Evolutionary conservation across 2,888 invertebrate genomes (phyloP).

Genomic region (Dorcus hopei): DNA sequence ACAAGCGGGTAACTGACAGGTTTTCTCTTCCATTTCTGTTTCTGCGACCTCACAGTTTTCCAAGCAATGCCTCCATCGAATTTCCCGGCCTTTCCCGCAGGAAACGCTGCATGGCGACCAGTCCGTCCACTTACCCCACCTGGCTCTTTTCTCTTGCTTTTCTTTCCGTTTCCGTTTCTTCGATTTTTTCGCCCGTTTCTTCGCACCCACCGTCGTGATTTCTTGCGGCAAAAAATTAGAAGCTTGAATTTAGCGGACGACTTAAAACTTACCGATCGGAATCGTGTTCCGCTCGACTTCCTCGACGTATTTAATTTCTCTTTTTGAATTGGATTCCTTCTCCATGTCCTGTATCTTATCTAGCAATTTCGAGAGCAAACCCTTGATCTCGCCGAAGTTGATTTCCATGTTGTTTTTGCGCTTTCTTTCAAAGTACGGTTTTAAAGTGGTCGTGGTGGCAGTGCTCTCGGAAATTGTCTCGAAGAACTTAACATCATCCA

Average conservation of each 20-base stretch:
- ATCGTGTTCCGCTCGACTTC: background rate
- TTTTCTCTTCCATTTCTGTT: slow-evolving; percentile 54
- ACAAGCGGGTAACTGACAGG: slow-evolving; percentile 53
- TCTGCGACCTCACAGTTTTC: slow-evolving; percentile 47
- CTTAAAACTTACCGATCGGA: background rate
- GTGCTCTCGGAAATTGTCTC: slow-evolving; percentile 21
- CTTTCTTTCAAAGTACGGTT: background rate
- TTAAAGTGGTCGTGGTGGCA: background rate
- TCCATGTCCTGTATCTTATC: slow-evolving; percentile 22
- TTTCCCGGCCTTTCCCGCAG: slow-evolving; percentile 60
- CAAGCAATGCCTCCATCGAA: slow-evolving; percentile 55
- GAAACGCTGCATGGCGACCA: slow-evolving; percentile 65
- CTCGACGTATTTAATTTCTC: background rate
- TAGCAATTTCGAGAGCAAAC: slow-evolving; percentile 21
- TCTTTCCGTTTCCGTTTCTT: slow-evolving; percentile 7
- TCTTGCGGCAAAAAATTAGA: too few species aligned
- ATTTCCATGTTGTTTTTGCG: slow-evolving; percentile 12
- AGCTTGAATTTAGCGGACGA: background rate
- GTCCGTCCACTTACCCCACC: slow-evolving; percentile 55
- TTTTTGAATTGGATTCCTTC: slow-evolving; percentile 8
- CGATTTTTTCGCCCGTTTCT: background rate
- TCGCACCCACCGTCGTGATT: background rate
- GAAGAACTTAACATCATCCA: slow-evolving; percentile 21
- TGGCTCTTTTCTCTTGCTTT: slow-evolving; percentile 19
- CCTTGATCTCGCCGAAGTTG: slow-evolving; percentile 24